phyloP scores from a whole-genome alignment of 64 coral and sea anemone species.

The Platygyra sinensis region DNA sequence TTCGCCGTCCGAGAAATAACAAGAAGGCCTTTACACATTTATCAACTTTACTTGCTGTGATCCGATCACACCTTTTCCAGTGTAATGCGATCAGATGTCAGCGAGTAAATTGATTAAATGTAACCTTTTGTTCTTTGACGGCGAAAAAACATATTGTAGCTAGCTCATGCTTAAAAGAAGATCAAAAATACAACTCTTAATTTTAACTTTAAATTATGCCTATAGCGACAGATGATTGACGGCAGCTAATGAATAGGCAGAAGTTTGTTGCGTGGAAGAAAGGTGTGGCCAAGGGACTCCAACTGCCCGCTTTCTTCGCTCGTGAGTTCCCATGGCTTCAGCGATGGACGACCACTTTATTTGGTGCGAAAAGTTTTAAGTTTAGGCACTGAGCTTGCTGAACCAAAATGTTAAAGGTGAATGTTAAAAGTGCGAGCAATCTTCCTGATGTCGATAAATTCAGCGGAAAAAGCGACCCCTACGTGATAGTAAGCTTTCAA shows the following conservation, averaged over 20 bases:
- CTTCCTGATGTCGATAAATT: conserved; percentile 87
- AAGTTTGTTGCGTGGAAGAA: not conserved
- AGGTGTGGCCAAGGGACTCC: not conserved
- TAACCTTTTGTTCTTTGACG: too few species aligned
- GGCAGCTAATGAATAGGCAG: not conserved
- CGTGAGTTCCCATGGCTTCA: not conserved
- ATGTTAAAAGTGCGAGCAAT: conserved; percentile 71
- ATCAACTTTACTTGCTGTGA: too few species aligned
- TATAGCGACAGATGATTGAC: not conserved
- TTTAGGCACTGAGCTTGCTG: too few species aligned
- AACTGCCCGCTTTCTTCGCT: not conserved
- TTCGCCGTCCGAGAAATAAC: too few species aligned
- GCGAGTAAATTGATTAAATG: too few species aligned
- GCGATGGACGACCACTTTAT: not conserved
- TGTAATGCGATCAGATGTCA: too few species aligned
- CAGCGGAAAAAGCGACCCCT: conserved; percentile 86
- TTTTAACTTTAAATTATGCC: not conserved
- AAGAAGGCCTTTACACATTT: too few species aligned
- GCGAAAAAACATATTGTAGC: too few species aligned
- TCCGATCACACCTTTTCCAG: too few species aligned
- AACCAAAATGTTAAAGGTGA: conserved; percentile 74
- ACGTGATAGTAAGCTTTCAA: conserved; percentile 82
- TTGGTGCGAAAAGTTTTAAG: not conserved
- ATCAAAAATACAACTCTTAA: too few species aligned
- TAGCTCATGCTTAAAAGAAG: too few species aligned